Base-by-base conservation (phyloP, 1,140 invertebrate species). In the Calliopsis andreniformis region DNA sequence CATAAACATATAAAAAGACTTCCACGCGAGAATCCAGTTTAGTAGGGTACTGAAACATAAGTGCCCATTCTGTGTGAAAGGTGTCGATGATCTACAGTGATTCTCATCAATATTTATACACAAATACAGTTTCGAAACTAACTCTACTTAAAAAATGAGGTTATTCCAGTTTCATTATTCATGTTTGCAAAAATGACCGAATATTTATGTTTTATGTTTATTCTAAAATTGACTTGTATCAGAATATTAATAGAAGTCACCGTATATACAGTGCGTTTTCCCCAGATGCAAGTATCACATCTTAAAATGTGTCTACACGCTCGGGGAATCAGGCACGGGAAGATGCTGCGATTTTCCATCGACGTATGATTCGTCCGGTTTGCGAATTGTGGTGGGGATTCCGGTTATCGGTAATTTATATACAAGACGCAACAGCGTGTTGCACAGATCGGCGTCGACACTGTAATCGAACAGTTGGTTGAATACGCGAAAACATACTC, bases 391-490 rank as follows among this genome's bases (percentile, higher is more conserved):
- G 51, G 83, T 84, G 83, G 78, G 82, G 78, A 81, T 32, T n/a
- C 12, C 20, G 14, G 45, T n/a, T 68, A 53, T 66, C 42, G 16
- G 4, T 47, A 78, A 83, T 78, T 85, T 84, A 85, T 84, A 85
- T 81, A 84, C 53, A 43, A 77, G 58, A 68, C 58, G 18, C 49
- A 53, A 20, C 49, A 43, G 39, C 58, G n/a, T 45, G 14, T 53
- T 16, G 51, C 42, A 35, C 45, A 80, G 25, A 79, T 86, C 28
- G 55, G 56, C 20, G 51, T 25, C 25, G 32, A 23, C 58, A 14
- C 58, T 64, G 59, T 76, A 67, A 68, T 53, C 45, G 66, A 59
- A 70, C 39, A 18, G 20, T 71, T 42, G 32, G n/a, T 43, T n/a
- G 8, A 5, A 0, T 4, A 30, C 14, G 16, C 20, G 14, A 18